These are phyloP conservation scores for Glomeris maerens DNA, from an alignment of 1,140 invertebrate genomes.

Conservation along the genomic window DNA sequence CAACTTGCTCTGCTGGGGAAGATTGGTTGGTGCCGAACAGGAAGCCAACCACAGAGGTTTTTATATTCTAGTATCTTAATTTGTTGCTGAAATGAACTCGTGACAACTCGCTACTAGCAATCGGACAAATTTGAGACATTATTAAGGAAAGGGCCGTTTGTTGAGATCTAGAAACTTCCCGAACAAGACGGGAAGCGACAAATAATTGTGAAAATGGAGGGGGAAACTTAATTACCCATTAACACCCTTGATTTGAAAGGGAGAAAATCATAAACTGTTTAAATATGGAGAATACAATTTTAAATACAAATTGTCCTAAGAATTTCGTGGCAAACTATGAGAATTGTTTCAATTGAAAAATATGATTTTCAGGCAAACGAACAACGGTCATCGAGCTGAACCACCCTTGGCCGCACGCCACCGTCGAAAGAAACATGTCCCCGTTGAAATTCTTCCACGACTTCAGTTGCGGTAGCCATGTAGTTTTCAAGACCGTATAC, in stretches of 20 bases:
- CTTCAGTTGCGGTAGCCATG: constrained; percentile 57
- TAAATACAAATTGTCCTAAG: too few relatives aligned
- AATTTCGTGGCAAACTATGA: too few relatives aligned
- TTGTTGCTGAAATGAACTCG: too few relatives aligned
- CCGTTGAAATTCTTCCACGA: constrained; percentile 95
- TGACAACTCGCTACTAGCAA: not conserved
- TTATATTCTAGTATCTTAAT: constrained; percentile 13
- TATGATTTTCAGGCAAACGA: constrained; percentile 34
- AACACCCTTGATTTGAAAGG: too few relatives aligned
- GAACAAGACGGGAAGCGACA: not conserved
- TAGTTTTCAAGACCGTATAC: constrained; percentile 6
- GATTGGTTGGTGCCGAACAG: constrained; percentile 77
- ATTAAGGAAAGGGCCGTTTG: too few relatives aligned
- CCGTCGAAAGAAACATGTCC: constrained; percentile 62
- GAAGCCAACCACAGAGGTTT: constrained; percentile 56
- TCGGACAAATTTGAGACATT: too few relatives aligned
- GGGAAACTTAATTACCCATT: not conserved
- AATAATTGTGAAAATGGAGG: constrained; percentile 8
- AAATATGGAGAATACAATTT: too few relatives aligned
- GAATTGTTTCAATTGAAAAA: too few relatives aligned
- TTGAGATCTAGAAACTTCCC: not conserved
- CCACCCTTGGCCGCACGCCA: constrained; percentile 33
- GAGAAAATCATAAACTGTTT: too few relatives aligned
- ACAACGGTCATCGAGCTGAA: constrained; percentile 34
- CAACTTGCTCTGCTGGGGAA: constrained; percentile 72